Base-by-base conservation (phyloP, 2,888 invertebrate genomes). In the Norana najaformis region DNA sequence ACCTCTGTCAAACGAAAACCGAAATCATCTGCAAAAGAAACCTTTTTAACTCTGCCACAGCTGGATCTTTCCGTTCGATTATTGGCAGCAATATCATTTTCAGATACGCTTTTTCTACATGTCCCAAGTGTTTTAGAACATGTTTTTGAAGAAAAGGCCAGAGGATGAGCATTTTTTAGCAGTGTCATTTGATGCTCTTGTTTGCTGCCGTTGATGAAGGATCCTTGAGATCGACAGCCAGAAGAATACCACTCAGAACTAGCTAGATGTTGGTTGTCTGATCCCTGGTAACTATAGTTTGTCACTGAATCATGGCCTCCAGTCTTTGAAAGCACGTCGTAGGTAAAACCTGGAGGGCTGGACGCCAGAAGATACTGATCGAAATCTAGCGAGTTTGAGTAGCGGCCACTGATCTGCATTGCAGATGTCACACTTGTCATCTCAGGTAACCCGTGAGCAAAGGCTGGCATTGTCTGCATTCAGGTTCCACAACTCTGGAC, bases 331-430 rank as follows among this genome's bases (percentile, higher is more conserved):
- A n/a, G 69, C n/a, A 69, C 30, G 13, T 69, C 34, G 37, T 13
- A 85, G 85, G 36, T 37, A 85, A 85, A 85, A 6, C 37, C 85
- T 37, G 85, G 85, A 20, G 85, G 85, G 37, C 85, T 85, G 16
- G 85, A 6, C 6, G 85, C 35, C 85, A 85, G 37, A 85, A 85
- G 85, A 36, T 37, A 85, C 85, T 85, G 85, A 85, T 85, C 85
- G 85, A 85, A 85, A 37, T 85, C 85, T 69, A 69, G 69, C 0
- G 69, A 30, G n/a, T 69, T 69, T 16, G 69, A 30, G 11, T 69
- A 69, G 69, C n/a, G 69, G 3, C 69, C n/a, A 11, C n/a, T n/a
- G n/a, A 69, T 69, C 69, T 69, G 69, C 69, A 69, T n/a, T 11
- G 69, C 11, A 69, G 69, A 69, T 11, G 69, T 69, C 69, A 8